Base-by-base conservation (phyloP, 2,888 invertebrate genomes). In the Eretmocerus hayati region DNA sequence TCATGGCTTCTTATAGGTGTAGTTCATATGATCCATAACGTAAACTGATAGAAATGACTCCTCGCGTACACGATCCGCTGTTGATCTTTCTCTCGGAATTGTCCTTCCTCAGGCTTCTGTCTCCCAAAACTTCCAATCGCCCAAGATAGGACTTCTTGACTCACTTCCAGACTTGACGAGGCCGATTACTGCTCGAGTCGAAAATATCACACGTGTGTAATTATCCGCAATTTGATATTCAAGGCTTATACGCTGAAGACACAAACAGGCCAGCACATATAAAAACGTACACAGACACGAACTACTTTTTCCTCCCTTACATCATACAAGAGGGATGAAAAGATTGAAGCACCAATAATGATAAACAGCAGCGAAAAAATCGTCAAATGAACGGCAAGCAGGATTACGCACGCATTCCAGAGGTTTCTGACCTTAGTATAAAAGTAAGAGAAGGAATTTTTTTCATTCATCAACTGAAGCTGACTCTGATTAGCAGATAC, bases 141-240 rank as follows among this genome's bases (percentile, higher is more conserved):
- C 35, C 9, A 32, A 42, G 44, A 30, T 18, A 38, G 30, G 32
- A 23, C 33, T 35, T 33, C n/a, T 20, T 37, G 36, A 37, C 42
- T 43, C 39, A 33, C 39, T 48, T n/a, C 19, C 47, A 53, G 46
- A 50, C 46, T 48, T 45, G 50, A 15, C 20, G 33, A 48, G 40
- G 48, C 53, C 50, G 46, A 42, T 58, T 59, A 58, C 58, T 58
- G 56, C 40, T 56, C 54, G 45, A 19, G 33, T 20, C 32, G 52
- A 55, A 59, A 50, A 59, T 20, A 46, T 38, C 46, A 50, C 46
- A 46, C n/a, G n/a, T n/a, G n/a, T 20, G 32, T 49, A 55, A 57
- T 56, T 58, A 50, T 33, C 38, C 38, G 47, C 22, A 38, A 50
- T 41, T 45, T 35, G 41, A 45, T 41, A 46, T 33, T 33, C 26